Base-by-base conservation (phyloP, 2,888 invertebrate genomes). In the Diaprepes abbreviatus region DNA sequence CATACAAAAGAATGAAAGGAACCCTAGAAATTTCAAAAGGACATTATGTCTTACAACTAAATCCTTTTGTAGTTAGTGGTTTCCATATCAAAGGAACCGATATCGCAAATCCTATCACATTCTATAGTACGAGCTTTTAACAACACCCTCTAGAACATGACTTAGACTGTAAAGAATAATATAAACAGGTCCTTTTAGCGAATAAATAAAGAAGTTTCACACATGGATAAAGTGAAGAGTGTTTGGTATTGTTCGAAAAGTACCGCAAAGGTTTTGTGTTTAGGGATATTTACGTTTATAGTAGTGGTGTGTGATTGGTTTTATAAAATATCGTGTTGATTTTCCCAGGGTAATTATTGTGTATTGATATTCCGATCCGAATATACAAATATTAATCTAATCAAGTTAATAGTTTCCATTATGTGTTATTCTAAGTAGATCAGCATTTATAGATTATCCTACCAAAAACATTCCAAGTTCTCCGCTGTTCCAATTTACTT, bases 221-320 rank as follows among this genome's bases (percentile, higher is more conserved):
- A 75, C 75, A 72, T 73, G 68, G 71, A 7, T 66, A 54, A 62
- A 45, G 55, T 65, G 72, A 71, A 74, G 74, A 75, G 74, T 70
- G 50, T 58, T 59, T 21, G 38, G 24, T 59, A 73, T 75, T 76
- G 74, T 76, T 59, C 35, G 38, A 14, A 24, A 40, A 31, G 66
- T 67, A 60, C 75, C 74, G 74, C 71, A 74, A 75, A 74, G 72
- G 38, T 21, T 36, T 38, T 55, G 55, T 36, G 55, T 36, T 55
- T 55, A 36, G 38, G 55, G 38, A 43, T 62, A 24, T 48, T 54
- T 36, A 38, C 35, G 21, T 33, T 21, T 33, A 45, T 50, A 50
- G 28, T n/a, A n/a, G n/a, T n/a, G 28, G 28, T 16, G 35, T 3
- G n/a, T 35, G 35, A 35, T 35, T 38, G 3, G 3, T 38, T 14